These are phyloP conservation scores for Archivesica marissinica DNA, from an alignment of 1,140 invertebrate genomes.

Conservation along the genomic window DNA sequence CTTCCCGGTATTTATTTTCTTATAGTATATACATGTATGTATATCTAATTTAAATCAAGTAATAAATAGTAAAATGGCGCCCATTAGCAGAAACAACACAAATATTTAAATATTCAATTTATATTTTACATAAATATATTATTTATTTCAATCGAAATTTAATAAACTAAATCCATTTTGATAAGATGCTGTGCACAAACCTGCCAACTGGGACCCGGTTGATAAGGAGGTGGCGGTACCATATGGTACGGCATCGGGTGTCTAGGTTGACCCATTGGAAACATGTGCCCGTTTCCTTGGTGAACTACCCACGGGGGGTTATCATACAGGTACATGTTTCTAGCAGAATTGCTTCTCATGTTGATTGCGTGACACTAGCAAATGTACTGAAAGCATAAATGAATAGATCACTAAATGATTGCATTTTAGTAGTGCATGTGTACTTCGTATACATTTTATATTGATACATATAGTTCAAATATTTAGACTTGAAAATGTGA, in stretches of 20 bases:
- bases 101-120: no score
- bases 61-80: no score
- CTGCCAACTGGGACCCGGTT: conserved; percentile 3
- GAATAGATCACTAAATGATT: not conserved
- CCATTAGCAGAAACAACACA: no score
- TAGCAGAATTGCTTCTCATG: conserved; percentile 16
- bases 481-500: no score
- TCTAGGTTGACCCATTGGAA: not conserved
- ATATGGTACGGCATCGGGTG: conserved; percentile 28
- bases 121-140: no score
- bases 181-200: not conserved
- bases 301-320: conserved; percentile 39
- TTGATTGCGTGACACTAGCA: not conserved
- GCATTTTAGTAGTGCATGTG: not conserved
- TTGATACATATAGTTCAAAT: not conserved
- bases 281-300: conserved; percentile 1
- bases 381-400: not conserved
- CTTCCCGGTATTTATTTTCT: no score
- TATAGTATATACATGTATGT: no score
- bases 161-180: not conserved
- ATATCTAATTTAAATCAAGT: no score
- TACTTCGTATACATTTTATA: not conserved
- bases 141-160: no score
- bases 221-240: conserved; percentile 10
- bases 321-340: conserved; percentile 50